These are phyloP conservation scores for Microhierax caerulescens DNA, from an alignment of 2,797 vertebrate species.

Conservation along the genomic window DNA sequence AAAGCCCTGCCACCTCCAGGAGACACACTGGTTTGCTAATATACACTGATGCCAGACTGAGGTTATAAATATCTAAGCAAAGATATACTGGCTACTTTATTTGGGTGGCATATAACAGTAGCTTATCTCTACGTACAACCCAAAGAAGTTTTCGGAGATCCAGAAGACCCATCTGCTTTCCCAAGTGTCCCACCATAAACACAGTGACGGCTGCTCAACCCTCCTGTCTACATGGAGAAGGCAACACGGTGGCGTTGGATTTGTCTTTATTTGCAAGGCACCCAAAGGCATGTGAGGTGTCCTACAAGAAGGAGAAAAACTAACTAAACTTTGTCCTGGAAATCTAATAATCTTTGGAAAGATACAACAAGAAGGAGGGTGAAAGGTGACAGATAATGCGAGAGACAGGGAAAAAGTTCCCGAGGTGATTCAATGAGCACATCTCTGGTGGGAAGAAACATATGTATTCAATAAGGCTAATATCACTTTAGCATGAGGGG, in stretches of 20 bases:
- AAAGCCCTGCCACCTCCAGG: neutral
- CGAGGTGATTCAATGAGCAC: neutral
- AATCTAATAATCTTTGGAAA: neutral
- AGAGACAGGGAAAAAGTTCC: neutral
- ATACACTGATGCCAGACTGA: accelerated
- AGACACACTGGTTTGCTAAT: neutral
- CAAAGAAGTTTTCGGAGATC: neutral
- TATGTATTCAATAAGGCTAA: neutral
- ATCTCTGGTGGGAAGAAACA: accelerated
- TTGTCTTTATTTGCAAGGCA: neutral
- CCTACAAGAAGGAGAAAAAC: neutral
- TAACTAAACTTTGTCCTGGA: neutral
- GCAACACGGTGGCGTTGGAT: accelerated
- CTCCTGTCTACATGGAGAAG: neutral
- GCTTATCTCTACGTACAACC: neutral
- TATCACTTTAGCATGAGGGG: accelerated
- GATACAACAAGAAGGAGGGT: neutral
- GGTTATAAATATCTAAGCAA: neutral
- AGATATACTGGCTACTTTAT: neutral
- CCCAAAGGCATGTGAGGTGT: accelerated
- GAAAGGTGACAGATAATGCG: neutral
- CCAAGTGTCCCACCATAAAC: neutral
- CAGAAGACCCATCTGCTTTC: neutral
- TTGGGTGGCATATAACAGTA: neutral
- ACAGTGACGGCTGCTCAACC: neutral